A percentile compares a stretch with the other conserved stretches of the same genome.
Conservation (phyloP, 35 echinoderm and acorn worm species). For the Amphiura filiformis region DNA sequence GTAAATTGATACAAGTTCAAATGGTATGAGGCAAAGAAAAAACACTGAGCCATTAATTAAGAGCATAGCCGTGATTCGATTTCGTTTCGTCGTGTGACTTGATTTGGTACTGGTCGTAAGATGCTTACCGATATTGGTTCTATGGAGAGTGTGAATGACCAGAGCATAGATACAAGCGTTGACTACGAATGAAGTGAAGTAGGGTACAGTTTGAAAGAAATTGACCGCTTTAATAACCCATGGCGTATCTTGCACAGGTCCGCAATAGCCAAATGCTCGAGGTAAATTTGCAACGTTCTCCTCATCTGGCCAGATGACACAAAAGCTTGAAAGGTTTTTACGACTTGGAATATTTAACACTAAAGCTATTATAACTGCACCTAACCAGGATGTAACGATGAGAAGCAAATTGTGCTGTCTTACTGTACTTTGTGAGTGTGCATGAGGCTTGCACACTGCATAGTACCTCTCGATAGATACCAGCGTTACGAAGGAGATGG, state of each 20-base stretch:
- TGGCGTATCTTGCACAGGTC: background rate
- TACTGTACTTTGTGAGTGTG: background rate
- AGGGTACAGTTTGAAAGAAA: background rate
- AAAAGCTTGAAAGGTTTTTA: background rate
- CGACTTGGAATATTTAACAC: background rate
- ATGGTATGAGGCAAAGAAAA: background rate
- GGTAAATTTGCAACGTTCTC: background rate
- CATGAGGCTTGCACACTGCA: background rate
- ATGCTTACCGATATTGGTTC: background rate
- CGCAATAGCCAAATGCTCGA: background rate
- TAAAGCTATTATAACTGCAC: background rate
- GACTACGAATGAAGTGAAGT: background rate
- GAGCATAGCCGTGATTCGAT: background rate
- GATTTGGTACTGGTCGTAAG: background rate
- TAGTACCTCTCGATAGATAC: background rate
- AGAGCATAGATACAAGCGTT: background rate
- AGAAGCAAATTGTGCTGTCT: background rate
- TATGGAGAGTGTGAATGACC: background rate
- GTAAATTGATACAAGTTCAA: background rate
- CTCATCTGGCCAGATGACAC: background rate
- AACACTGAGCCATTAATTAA: background rate
- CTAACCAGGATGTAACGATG: background rate
- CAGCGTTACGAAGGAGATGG: background rate
- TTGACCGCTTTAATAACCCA: background rate
- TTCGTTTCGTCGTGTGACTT: background rate